phyloP scores from a whole-genome alignment of 37 sponge, comb jelly and placozoan species.

The Mnemiopsis leidyi region DNA sequence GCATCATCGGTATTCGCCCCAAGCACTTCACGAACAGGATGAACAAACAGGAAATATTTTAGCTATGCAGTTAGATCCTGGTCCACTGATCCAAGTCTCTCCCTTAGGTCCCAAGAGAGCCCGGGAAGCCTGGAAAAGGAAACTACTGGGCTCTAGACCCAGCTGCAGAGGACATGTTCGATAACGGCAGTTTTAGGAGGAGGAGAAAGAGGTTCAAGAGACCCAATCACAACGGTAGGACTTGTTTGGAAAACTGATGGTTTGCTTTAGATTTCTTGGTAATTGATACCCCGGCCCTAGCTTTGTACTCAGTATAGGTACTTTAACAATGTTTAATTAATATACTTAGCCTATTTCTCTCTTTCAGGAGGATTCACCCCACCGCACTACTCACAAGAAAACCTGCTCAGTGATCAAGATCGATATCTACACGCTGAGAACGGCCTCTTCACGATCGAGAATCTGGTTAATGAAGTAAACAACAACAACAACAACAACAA shows the following conservation, averaged over 20 bases:
- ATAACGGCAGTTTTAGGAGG: conserved; percentile 84
- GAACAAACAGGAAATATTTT: too few species aligned
- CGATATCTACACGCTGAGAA: background rate
- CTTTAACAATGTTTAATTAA: background rate
- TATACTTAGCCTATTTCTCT: background rate
- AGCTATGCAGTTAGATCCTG: too few species aligned
- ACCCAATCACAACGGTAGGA: background rate
- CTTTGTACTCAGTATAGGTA: too few species aligned
- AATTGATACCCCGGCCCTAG: too few species aligned
- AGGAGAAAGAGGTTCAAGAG: conserved; percentile 81
- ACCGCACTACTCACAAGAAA: background rate
- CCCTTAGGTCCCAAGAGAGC: conserved; percentile 77
- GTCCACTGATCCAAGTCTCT: too few species aligned
- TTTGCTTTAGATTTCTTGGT: too few species aligned
- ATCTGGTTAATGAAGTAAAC: background rate
- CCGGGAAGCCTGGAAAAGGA: conserved; percentile 89
- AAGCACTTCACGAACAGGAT: too few species aligned
- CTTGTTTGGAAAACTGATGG: background rate
- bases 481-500: background rate
- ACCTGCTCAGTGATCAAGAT: background rate
- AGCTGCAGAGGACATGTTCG: conserved; percentile 82
- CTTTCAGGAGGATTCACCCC: background rate
- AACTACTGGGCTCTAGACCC: conserved; percentile 93
- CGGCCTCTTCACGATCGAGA: background rate
- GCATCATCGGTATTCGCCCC: too few species aligned